These are phyloP conservation scores for Stomatorhinus walkeri DNA, from an alignment of 2,797 vertebrate species.

Conservation along the genomic window DNA sequence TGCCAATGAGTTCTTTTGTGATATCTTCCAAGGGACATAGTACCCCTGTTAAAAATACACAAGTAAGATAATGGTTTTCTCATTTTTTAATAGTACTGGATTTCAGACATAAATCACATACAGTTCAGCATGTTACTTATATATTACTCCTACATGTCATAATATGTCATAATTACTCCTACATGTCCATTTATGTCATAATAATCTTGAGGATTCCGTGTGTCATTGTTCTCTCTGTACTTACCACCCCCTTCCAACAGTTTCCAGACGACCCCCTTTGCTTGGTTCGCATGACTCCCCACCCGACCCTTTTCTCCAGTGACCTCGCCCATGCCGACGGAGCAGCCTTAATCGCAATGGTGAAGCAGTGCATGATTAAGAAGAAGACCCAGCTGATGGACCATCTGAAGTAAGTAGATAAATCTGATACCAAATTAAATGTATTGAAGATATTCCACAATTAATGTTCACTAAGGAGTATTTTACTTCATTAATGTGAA, in stretches of 20 bases:
- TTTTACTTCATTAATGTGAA: not conserved
- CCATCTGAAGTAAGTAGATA: conserved; percentile 72
- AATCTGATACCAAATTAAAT: not conserved
- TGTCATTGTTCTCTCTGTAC: not conserved
- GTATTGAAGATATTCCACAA: not conserved
- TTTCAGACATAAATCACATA: not conserved
- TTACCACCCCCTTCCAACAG: conserved; percentile 19
- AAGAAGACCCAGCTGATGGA: conserved; percentile 64
- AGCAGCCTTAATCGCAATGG: conserved; percentile 69
- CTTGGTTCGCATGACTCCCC: conserved; percentile 77
- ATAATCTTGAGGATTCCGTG: not conserved
- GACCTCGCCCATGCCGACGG: conserved; percentile 67
- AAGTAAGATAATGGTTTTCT: conserved; percentile 51
- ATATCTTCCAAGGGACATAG: conserved; percentile 41
- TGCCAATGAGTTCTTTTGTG: conserved; percentile 75
- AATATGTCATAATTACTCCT: too few species aligned
- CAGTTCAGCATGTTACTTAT: not conserved
- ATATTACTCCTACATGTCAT: not conserved
- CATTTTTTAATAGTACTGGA: not conserved
- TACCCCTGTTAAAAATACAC: conserved; percentile 33
- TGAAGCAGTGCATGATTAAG: conserved; percentile 83
- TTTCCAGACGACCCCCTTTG: conserved; percentile 69
- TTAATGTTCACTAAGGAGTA: not conserved
- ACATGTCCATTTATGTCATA: not conserved
- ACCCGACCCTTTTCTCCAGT: conserved; percentile 69